Evolutionary conservation across 2,888 invertebrate genomes (phyloP).

Genomic region (Horisme vitalbata): DNA sequence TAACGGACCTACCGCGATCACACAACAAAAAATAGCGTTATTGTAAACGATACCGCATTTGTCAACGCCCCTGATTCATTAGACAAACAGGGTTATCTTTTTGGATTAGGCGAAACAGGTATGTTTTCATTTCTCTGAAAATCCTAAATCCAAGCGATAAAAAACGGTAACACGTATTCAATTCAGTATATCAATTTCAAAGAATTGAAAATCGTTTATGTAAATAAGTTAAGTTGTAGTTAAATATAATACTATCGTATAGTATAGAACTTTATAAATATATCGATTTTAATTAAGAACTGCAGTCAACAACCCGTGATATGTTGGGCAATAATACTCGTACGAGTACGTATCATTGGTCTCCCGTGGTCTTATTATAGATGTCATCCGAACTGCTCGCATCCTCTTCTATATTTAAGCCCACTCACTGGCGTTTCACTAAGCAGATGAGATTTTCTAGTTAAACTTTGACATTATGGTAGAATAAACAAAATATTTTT

Average conservation of each 20-base stretch:
- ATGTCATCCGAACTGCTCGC: slow-evolving; percentile 80
- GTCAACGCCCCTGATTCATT: slow-evolving; percentile 44
- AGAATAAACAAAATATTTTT: slow-evolving; percentile 7
- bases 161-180: slow-evolving; percentile 3
- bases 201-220: slow-evolving; percentile 7
- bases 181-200: slow-evolving; percentile 18
- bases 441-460: slow-evolving; percentile 53
- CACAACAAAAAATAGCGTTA: slow-evolving; percentile 48
- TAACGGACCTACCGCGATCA: slow-evolving; percentile 49
- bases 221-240: slow-evolving; percentile 10
- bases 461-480: slow-evolving; percentile 39
- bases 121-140: slow-evolving; percentile 20
- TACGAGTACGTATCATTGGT: slow-evolving; percentile 69
- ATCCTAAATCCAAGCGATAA: slow-evolving; percentile 15
- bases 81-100: slow-evolving; percentile 32
- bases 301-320: slow-evolving; percentile 75
- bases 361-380: slow-evolving; percentile 81
- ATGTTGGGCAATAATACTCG: slow-evolving; percentile 66
- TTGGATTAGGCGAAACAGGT: slow-evolving; percentile 26
- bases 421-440: slow-evolving; percentile 58
- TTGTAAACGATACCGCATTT: slow-evolving; percentile 48
- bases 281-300: slow-evolving; percentile 23
- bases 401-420: slow-evolving; percentile 80
- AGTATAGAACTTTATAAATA: slow-evolving; percentile 9
- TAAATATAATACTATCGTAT: slow-evolving; percentile 8